Conservation (phyloP, 2,113 vertebrate species). For the Chamaetylas fuelleborni region DNA sequence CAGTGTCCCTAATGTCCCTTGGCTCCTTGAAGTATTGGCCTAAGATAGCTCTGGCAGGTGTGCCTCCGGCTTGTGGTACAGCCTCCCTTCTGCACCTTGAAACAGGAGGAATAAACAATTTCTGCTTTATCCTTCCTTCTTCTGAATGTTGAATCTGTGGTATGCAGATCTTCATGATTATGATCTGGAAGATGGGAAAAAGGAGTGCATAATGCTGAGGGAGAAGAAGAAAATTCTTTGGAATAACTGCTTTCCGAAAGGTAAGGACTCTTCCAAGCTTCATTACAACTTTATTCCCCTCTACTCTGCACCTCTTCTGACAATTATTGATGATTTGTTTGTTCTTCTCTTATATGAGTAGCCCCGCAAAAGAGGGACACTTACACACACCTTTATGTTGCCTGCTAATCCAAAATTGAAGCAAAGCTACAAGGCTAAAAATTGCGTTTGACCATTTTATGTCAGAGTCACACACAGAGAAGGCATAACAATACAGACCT, state of each 20-base stretch:
- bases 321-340: neutral
- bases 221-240: neutral
- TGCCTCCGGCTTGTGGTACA: neutral
- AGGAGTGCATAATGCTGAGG: neutral
- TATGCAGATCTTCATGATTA: neutral
- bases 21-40: neutral
- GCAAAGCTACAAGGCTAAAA: neutral
- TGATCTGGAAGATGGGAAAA: neutral
- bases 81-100: neutral
- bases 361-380: neutral
- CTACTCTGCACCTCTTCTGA: neutral
- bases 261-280: neutral
- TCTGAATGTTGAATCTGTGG: neutral
- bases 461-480: neutral
- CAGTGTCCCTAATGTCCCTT: neutral
- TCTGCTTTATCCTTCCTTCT: neutral
- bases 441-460: neutral
- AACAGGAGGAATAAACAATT: neutral
- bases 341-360: neutral
- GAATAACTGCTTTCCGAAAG: neutral
- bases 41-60: neutral
- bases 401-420: neutral
- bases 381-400: neutral
- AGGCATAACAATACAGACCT: neutral
- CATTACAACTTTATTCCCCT: neutral